Conservation (phyloP, 2,888 invertebrate genomes). For the Myopa testacea region DNA sequence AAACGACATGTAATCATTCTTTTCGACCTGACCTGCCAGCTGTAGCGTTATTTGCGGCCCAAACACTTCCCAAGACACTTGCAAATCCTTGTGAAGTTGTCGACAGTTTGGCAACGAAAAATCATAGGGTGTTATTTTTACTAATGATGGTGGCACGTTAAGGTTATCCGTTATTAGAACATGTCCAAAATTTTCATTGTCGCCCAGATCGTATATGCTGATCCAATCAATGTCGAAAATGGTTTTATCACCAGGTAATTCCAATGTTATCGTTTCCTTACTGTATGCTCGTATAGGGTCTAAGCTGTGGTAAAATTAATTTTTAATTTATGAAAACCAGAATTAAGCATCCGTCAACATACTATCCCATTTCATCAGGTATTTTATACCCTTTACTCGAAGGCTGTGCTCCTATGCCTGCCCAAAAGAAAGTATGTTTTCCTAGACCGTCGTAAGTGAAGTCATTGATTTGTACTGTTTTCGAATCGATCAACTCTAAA, state of each 20-base stretch:
- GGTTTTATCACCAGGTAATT: conserved; percentile 84
- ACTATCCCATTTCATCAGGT: conserved; percentile 94
- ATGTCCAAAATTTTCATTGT: conserved; percentile 78
- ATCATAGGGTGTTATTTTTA: conserved; percentile 74
- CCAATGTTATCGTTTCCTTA: conserved; percentile 79
- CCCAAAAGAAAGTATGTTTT: conserved; percentile 86
- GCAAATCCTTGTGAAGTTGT: conserved; percentile 85
- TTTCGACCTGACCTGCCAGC: conserved; percentile 78
- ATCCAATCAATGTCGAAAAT: conserved; percentile 88
- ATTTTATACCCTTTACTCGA: conserved; percentile 83
- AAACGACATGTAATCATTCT: conserved; percentile 88
- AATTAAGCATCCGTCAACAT: conserved; percentile 69
- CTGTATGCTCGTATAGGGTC: conserved; percentile 81
- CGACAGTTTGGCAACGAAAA: conserved; percentile 83
- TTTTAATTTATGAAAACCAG: neutral
- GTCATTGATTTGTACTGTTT: conserved; percentile 81
- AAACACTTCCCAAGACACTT: conserved; percentile 91
- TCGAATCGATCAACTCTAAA: conserved; percentile 83
- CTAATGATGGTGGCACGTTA: conserved; percentile 88
- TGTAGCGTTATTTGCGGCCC: conserved; percentile 89
- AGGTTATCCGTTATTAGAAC: conserved; percentile 82
- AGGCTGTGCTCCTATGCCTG: conserved; percentile 89
- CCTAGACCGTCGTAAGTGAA: conserved; percentile 84
- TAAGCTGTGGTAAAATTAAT: conserved; percentile 71
- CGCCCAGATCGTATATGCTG: conserved; percentile 79